Base-by-base conservation (phyloP, 2,888 invertebrate genomes). In the Macroteleia sp. region DNA sequence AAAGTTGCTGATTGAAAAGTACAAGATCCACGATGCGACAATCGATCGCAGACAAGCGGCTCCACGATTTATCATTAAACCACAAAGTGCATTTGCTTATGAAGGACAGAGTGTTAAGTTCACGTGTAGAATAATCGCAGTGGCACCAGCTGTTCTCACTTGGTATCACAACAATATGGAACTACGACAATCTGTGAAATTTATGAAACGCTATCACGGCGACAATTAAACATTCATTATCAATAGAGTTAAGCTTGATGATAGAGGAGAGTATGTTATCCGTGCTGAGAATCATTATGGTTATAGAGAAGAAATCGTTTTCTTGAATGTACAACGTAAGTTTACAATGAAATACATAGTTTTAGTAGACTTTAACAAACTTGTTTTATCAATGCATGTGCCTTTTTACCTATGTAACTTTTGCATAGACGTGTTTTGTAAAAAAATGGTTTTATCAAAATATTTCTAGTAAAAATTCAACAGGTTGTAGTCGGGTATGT, bases 161-260 rank as follows among this genome's bases (percentile, higher is more conserved):
- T 99, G 99, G 99, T 96, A 95, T 82, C 96, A 96, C 88, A 98
- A 97, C 92, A 97, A 97, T 92, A 94, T 95, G 88, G 99, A 99
- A 90, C 93, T 99, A 61, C 94, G 97, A 62, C 99, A 99, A 92
- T 98, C 98, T 83, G 98, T 99, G 81, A 99, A 99, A 92, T 98
- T 97, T 92, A 99, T 99, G 99, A 99, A 99, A 93, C 95, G 98
- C 87, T 99, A 99, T 91, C 94, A 95, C 41, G 97, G 97, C 61
- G 98, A 99, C 86, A 98, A 99, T 89, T 99, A 98, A 92, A 98
- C 98, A 92, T 97, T 99, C 92, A 96, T 98, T 81, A 98, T 99
- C 85, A 99, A 99, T 92, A 95, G 99, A 84, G 97, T 97, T 34
- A 98, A 97, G 92, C 92, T 97, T 80, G 97, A 98, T 79, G 99